These are phyloP conservation scores for Poecilia velifera DNA, from an alignment of 2,797 vertebrate genomes.

Conservation along the genomic window DNA sequence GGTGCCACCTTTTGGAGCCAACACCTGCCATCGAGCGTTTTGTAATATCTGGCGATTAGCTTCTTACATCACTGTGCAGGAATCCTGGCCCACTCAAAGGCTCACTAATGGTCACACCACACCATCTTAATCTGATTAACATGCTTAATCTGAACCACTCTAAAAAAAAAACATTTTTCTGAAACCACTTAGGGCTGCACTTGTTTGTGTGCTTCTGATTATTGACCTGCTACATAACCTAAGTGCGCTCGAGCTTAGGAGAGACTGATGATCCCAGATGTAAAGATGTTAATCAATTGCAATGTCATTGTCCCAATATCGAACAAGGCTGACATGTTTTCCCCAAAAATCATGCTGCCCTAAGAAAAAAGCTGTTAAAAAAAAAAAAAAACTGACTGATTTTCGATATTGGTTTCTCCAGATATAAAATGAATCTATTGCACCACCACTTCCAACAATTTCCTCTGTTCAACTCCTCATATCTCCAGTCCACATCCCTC, in stretches of 20 bases:
- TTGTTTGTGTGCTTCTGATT: not conserved
- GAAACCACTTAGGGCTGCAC: not conserved
- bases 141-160: not conserved
- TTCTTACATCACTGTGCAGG: not conserved
- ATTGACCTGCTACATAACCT: not conserved
- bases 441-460: slow-evolving; percentile 55
- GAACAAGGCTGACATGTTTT: not conserved
- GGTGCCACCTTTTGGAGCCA: not conserved
- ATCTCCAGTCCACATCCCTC: slow-evolving; percentile 22
- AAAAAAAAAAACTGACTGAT: slow-evolving; percentile 53
- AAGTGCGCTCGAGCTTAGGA: not conserved
- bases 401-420: slow-evolving; percentile 42
- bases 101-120: not conserved
- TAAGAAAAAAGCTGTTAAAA: not conserved
- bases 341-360: not conserved
- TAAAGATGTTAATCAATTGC: not conserved
- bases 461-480: slow-evolving; percentile 34
- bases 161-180: not conserved
- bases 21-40: not conserved
- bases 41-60: not conserved
- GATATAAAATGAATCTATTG: slow-evolving; percentile 51
- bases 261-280: not conserved
- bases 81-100: not conserved
- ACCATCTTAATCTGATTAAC: not conserved
- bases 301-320: not conserved